phyloP scores from a whole-genome alignment of 2,888 invertebrate genomes.

The Cloeon dipterum region DNA sequence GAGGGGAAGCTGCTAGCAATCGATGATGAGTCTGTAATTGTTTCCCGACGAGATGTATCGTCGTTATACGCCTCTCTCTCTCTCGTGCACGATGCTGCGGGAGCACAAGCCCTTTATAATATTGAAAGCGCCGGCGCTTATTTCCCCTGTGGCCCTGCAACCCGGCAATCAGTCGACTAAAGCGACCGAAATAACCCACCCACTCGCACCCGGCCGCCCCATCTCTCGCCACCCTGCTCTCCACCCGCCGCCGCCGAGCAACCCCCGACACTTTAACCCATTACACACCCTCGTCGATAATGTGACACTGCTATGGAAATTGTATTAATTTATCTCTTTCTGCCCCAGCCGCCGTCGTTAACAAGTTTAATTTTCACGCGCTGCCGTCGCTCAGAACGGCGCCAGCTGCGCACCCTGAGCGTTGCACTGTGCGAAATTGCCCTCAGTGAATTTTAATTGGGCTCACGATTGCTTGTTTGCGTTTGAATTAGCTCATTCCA shows the following conservation, averaged over 20 bases:
- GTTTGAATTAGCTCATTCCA: too few species aligned
- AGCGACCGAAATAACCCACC: conserved; percentile 1
- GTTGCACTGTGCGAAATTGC: too few species aligned
- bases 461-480: too few species aligned
- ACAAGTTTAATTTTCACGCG: too few species aligned
- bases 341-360: too few species aligned
- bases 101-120: background rate
- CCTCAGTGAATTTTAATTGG: too few species aligned
- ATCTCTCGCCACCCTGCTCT: background rate
- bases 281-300: background rate
- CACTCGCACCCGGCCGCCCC: background rate
- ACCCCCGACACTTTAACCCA: background rate
- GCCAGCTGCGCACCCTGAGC: too few species aligned
- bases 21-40: conserved; percentile 1
- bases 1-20: background rate
- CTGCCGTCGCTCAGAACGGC: too few species aligned
- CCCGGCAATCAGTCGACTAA: background rate
- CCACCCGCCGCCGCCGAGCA: too few species aligned
- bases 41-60: background rate
- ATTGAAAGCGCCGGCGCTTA: background rate
- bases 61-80: background rate
- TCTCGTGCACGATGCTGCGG: background rate
- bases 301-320: background rate
- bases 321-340: background rate
- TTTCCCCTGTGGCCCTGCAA: conserved; percentile 1